Conservation (phyloP, 1,140 invertebrate species). For the Pseudomyrmex dendroicus region DNA sequence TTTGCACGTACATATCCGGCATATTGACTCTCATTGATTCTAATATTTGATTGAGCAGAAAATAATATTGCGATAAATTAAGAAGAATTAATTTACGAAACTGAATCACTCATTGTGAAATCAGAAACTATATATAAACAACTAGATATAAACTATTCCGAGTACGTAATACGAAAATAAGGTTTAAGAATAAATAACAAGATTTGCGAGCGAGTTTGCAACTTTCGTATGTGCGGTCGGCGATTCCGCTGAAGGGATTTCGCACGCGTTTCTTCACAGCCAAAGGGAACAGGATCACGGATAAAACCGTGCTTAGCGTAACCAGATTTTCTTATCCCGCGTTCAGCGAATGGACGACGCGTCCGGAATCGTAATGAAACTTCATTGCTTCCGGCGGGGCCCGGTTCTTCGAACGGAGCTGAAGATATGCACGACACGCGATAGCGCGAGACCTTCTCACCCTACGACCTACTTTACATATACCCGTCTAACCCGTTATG, state of each 20-base stretch:
- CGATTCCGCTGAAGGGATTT: not conserved
- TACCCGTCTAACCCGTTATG: constrained; percentile 28
- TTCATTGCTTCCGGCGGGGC: constrained; percentile 40
- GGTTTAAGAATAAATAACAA: not conserved
- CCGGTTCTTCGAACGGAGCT: constrained; percentile 17
- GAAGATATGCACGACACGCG: constrained; percentile 50
- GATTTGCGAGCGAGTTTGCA: not conserved
- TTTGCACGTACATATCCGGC: too few relatives aligned
- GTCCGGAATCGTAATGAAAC: constrained; percentile 46
- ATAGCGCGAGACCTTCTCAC: constrained; percentile 28
- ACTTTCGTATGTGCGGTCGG: not conserved
- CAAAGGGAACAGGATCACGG: constrained; percentile 25
- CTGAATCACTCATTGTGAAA: too few relatives aligned
- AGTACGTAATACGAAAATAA: not conserved
- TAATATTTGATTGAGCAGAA: too few relatives aligned
- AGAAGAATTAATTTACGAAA: not conserved
- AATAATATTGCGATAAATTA: not conserved
- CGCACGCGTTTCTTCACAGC: not conserved
- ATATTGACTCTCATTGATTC: too few relatives aligned
- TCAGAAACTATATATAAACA: too few relatives aligned
- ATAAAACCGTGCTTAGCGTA: constrained; percentile 42
- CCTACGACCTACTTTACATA: constrained; percentile 35
- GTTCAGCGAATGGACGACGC: constrained; percentile 28
- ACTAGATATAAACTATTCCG: too few relatives aligned
- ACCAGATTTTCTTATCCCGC: constrained; percentile 29